Evolutionary conservation across 1,140 invertebrate genomes (phyloP), one percentile per base, ranked within the genome.

Genomic region (Acromyrmex charruanus): DNA sequence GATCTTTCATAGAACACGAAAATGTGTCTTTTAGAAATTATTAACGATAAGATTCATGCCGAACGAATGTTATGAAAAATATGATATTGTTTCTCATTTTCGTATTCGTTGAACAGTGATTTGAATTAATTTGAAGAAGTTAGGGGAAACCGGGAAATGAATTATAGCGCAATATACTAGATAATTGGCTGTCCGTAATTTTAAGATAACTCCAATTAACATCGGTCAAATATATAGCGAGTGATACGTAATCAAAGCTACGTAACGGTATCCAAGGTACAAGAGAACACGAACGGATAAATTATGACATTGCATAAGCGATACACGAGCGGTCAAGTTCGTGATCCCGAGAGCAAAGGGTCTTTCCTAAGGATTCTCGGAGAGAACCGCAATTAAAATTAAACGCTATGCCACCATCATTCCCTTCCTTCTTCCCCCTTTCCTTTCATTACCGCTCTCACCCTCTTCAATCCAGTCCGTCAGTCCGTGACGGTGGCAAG

Each of bases 331-430:
- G 72, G 89, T 90, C 77, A 87, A 87, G 90, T 91, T 91, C 75
- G 85, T 87, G 88, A 92, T 89, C 91, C 90, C 77, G 66, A 74
- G 58, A 79, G 61, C 58, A 71, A 85, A 91, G 91, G 84, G 82
- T 75, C 87, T 77, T 87, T 93, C 84, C 88, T 93, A 93, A 86
- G 93, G 92, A 88, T 94, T 94, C 93, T 71, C 85, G 63, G 82
- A 92, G 85, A 88, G 90, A 91, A 90, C 91, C 90, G 92, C 94
- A 94, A 94, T 94, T 94, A 94, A 94, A 94, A 91, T 94, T 94
- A 94, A 94, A 94, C 90, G 93, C 79, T 89, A 80, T 75, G 69
- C 87, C 72, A 49, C 39, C 68, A 18, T 49, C 58, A 31, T 72
- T 74, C 59, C 31, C 49, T 44, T 51, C 16, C 28, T 39, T 53